These are phyloP conservation scores for Eclectus roratus DNA, from an alignment of 2,113 vertebrate genomes.

Conservation along the genomic window DNA sequence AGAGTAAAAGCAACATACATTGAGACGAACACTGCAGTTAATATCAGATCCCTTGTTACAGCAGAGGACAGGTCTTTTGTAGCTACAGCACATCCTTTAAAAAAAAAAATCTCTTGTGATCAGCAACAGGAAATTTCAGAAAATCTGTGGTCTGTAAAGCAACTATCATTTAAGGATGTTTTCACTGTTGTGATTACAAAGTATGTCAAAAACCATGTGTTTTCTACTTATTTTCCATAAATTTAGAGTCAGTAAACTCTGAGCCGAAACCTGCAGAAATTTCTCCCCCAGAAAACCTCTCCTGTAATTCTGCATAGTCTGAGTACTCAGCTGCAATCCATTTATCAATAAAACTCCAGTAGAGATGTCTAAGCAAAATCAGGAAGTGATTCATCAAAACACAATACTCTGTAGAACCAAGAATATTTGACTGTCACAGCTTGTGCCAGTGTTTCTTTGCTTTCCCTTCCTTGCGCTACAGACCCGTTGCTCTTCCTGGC, in stretches of 20 bases:
- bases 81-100: not conserved
- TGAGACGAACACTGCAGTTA: not conserved
- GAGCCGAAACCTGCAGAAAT: not conserved
- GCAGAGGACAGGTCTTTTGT: slow-evolving; percentile 16
- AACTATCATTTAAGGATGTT: not conserved
- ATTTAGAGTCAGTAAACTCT: not conserved
- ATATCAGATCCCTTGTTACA: not conserved
- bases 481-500: not conserved
- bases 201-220: not conserved
- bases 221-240: not conserved
- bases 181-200: not conserved
- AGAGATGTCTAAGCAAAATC: not conserved
- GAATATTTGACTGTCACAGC: not conserved
- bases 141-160: not conserved
- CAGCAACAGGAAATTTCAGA: slow-evolving; percentile 7
- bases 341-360: not conserved
- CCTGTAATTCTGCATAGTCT: not conserved
- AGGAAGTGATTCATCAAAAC: not conserved
- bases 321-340: not conserved
- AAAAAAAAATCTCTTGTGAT: slow-evolving; percentile 23
- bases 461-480: not conserved
- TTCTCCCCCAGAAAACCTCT: not conserved
- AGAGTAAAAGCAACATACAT: not conserved
- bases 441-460: not conserved
- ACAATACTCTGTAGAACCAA: not conserved